Evolutionary conservation across 2,797 vertebrate species (phyloP), one percentile per base, ranked within the genome.

Genomic region (Enoplosus armatus): DNA sequence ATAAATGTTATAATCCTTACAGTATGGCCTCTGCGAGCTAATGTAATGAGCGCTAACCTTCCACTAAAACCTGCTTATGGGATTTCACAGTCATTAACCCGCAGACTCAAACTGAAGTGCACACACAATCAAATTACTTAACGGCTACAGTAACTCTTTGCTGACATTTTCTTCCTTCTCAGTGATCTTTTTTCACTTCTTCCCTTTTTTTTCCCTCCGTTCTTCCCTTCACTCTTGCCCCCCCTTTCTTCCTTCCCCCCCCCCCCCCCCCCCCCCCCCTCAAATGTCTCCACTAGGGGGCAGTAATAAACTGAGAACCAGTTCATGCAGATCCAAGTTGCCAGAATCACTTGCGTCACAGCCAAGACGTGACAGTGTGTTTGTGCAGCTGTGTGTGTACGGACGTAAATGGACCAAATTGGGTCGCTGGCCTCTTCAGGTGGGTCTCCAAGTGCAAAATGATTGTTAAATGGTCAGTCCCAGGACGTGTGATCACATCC

Each of bases 81-180:
- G 76, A 85, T 85, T 89, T 88, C 65, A 85, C 72, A 80, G 84
- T 69, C 80, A 84, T 90, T 88, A 87, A 88, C 84, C 83, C 39
- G 1, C 51, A 69, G n/a, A 72, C 55, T 74, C 37, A 75, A 70
- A 82, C 50, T 77, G 41, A 77, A 78, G 63, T 35, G 45, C 60
- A 71, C 51, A 63, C 77, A 47, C 74, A 82, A 15, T 63, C 54
- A 85, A 31, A 73, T 59, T 39, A 59, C 24, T 26, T 24, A 35
- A 65, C 55, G 60, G 31, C 63, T 59, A 53, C 26, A 43, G n/a
- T 45, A 60, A 53, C 39, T 37, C 43, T 43, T 12, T 65, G 22
- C 29, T 74, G 54, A 20, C 27, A 41, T 35, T 53, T 27, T 37
- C 41, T 26, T 41, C 31, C 39, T 16, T 50, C 15, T 2, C 10